phyloP scores from a whole-genome alignment of 2,888 invertebrate genomes.

The Drosophila peninsularis region DNA sequence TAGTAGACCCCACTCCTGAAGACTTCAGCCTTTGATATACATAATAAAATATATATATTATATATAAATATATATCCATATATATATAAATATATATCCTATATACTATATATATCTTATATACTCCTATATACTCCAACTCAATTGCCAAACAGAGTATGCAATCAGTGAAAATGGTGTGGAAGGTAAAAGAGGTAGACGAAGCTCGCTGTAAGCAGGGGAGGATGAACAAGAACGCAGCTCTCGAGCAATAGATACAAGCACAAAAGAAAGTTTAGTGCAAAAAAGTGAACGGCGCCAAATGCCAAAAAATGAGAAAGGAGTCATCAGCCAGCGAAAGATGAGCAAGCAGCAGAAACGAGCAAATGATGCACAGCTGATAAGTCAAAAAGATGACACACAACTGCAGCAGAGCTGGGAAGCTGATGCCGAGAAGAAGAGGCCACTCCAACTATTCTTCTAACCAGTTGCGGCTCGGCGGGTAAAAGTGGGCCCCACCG shows the following conservation, averaged over 20 bases:
- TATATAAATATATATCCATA: background rate
- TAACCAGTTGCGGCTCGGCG: slow-evolving; percentile 38
- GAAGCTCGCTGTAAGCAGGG: slow-evolving; percentile 14
- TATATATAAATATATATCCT: no score
- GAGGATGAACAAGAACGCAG: slow-evolving; percentile 31
- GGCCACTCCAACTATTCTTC: slow-evolving; percentile 34
- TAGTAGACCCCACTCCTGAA: no score
- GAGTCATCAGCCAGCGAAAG: slow-evolving; percentile 50
- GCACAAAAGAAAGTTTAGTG: slow-evolving; percentile 65
- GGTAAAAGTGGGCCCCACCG: slow-evolving; percentile 43
- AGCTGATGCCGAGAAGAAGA: slow-evolving; percentile 9
- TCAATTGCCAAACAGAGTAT: background rate
- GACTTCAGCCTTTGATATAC: background rate
- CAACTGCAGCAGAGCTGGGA: slow-evolving; percentile 24
- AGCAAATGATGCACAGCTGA: slow-evolving; percentile 77
- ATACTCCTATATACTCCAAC: background rate
- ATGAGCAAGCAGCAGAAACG: slow-evolving; percentile 43
- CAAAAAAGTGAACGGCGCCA: slow-evolving; percentile 71
- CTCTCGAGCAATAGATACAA: slow-evolving; percentile 46
- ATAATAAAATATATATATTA: slow-evolving; percentile 2
- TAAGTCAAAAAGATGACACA: slow-evolving; percentile 76
- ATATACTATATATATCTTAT: slow-evolving; percentile 8
- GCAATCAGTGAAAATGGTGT: slow-evolving; percentile 25
- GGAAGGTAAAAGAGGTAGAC: slow-evolving; percentile 13
- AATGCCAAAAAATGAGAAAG: slow-evolving; percentile 67